phyloP scores from a whole-genome alignment of 1,140 invertebrate genomes.

The Steinernema feltiae region DNA sequence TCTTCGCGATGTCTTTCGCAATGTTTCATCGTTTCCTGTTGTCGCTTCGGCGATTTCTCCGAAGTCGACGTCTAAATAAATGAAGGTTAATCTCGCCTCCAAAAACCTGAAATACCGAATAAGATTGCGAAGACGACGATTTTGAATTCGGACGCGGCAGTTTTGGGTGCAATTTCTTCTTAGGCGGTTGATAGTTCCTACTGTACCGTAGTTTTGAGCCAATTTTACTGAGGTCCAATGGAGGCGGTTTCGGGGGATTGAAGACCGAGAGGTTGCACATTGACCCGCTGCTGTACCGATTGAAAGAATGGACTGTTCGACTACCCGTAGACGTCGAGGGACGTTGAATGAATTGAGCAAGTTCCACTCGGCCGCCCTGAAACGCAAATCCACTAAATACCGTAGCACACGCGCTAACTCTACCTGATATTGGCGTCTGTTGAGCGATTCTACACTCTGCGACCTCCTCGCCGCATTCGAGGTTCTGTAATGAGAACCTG shows the following conservation, averaged over 20 bases:
- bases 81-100: neutral
- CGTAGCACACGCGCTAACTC: neutral
- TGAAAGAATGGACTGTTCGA: neutral
- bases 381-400: neutral
- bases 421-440: neutral
- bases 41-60: neutral
- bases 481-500: slow-evolving; percentile 21
- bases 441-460: slow-evolving; percentile 5
- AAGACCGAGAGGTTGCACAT: neutral
- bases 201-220: slow-evolving; percentile 10
- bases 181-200: slow-evolving; percentile 19
- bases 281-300: neutral
- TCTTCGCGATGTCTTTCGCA: neutral
- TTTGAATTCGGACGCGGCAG: neutral
- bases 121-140: neutral
- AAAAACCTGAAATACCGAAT: neutral
- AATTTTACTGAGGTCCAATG: neutral
- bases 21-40: neutral
- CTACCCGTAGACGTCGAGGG: neutral
- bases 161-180: neutral
- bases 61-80: neutral
- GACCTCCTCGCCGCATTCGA: neutral
- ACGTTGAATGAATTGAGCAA: neutral
- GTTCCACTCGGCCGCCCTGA: neutral
- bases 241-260: neutral